Evolutionary conservation across 2,888 invertebrate species (phyloP).

Genomic region (Netelia virgata): DNA sequence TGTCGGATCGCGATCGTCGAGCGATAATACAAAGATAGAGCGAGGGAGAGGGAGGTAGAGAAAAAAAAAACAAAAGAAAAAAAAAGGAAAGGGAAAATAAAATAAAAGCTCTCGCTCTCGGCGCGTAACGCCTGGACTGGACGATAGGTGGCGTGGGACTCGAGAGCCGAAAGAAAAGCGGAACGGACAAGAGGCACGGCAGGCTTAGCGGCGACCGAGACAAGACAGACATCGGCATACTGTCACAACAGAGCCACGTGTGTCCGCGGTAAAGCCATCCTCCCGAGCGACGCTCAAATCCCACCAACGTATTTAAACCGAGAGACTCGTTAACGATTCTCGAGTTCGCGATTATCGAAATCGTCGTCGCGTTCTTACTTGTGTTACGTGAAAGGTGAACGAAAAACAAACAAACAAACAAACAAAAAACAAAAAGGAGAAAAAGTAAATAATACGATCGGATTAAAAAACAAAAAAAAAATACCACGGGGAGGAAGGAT

Average conservation of each 20-base stretch:
- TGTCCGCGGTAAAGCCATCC: constrained; percentile 67
- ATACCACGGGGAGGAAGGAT: no score
- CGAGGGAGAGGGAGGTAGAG: neutral
- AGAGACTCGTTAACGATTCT: no score
- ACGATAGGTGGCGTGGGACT: constrained; percentile 53
- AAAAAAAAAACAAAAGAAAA: neutral
- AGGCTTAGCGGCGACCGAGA: neutral
- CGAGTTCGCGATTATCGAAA: no score
- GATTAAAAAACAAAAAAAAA: no score
- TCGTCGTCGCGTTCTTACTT: no score
- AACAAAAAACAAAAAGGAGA: no score
- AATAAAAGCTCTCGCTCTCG: neutral
- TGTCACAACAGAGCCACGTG: constrained; percentile 79
- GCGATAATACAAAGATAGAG: neutral
- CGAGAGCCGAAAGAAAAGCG: constrained; percentile 34
- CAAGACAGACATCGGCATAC: constrained; percentile 28
- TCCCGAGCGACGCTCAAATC: neutral
- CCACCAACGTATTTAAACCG: no score
- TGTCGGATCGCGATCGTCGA: neutral
- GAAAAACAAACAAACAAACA: no score
- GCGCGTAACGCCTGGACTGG: neutral
- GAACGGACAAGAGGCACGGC: constrained; percentile 15
- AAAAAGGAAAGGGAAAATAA: neutral
- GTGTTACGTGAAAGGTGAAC: no score
- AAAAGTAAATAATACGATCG: no score